Base-by-base conservation (phyloP, 2,888 invertebrate genomes). In the Cheilosia vulpina region DNA sequence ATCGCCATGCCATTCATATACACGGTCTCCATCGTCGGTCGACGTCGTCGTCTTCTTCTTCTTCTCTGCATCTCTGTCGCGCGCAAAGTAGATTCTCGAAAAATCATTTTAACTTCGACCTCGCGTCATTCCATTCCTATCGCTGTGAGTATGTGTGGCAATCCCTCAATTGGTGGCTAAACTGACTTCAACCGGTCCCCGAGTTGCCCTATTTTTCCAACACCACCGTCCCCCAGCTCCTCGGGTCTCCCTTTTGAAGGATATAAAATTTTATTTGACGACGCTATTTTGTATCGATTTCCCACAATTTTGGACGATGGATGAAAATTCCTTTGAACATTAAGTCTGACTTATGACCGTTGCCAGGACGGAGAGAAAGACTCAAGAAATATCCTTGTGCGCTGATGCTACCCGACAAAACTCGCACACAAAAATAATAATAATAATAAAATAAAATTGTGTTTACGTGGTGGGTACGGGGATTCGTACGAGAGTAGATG, bases 261-360 rank as follows among this genome's bases (percentile, higher is more conserved):
- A 87, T 88, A 88, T 89, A 88, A 89, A 88, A 89, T 89, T 89
- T 89, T 89, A 89, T 89, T 89, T 89, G 89, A 89, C 88, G 89
- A 89, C 88, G 89, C 88, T 88, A 89, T 89, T 89, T 89, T 88
- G 88, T 89, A 89, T 89, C 89, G 89, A 89, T 89, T 89, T 89
- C 88, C 87, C 88, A 89, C 89, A 89, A 89, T 87, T 89, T 87
- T 87, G 76, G 87, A 88, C 88, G 87, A 87, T 88, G 87, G 80
- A 80, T 87, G 80, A 82, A 87, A 87, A 87, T 87, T 87, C 88
- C 83, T 87, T 85, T 69, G 80, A 87, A 88, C 89, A 88, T 88
- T 89, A 89, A 89, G 88, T 84, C 89, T 89, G 88, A 89, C 87
- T 89, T 89, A 89, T 88, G 89, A 88, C 87, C 65, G 75, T 66